Conservation (phyloP, 2,888 invertebrate genomes). For the Heteropelma amictum region DNA sequence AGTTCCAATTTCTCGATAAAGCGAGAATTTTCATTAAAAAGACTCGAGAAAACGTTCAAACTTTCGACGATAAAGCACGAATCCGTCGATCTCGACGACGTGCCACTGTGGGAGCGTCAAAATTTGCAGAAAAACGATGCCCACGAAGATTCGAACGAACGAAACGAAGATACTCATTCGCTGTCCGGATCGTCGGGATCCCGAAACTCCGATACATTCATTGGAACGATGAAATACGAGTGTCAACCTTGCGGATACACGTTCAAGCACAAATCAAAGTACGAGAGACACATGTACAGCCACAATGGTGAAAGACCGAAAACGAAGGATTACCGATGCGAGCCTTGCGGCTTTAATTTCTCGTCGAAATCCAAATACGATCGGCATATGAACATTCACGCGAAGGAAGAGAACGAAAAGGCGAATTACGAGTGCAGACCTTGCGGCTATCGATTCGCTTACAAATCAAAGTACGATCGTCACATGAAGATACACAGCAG, state of each 20-base stretch:
- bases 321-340: constrained; percentile 76
- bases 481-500: constrained; percentile 25
- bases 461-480: constrained; percentile 29
- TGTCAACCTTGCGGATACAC: constrained; percentile 36
- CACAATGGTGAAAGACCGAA: constrained; percentile 59
- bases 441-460: constrained; percentile 77
- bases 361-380: constrained; percentile 12
- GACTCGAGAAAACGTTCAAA: too few species aligned
- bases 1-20: too few species aligned
- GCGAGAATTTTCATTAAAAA: too few species aligned
- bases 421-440: constrained; percentile 77
- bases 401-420: constrained; percentile 48
- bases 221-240: background rate
- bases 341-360: constrained; percentile 78
- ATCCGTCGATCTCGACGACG: constrained; percentile 5
- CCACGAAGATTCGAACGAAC: background rate
- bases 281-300: constrained; percentile 34
- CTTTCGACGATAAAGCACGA: background rate
- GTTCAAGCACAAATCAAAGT: constrained; percentile 30
- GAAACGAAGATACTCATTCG: background rate
- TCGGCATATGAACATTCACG: constrained; percentile 43
- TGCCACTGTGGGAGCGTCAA: constrained; percentile 19
- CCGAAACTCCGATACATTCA: background rate
- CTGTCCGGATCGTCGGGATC: background rate
- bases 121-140: background rate